Base-by-base conservation (phyloP, 2,113 vertebrate genomes). In the Tretioscincus oriximinensis region DNA sequence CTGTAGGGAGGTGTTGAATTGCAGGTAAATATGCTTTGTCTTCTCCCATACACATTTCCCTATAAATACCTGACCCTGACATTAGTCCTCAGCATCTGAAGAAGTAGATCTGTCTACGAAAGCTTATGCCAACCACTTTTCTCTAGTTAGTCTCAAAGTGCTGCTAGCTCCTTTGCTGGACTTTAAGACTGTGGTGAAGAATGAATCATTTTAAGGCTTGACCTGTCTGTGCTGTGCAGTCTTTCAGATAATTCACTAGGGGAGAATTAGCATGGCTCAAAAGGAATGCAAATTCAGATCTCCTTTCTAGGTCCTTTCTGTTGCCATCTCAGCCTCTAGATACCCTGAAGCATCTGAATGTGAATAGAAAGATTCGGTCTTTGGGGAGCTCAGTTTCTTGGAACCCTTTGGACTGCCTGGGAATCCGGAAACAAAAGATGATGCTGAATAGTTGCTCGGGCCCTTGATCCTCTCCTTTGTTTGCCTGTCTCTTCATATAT, bases 401-500 rank as follows among this genome's bases (percentile, higher is more conserved):
- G 20, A 69, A n/a, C 73, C 65, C 11, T 22, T 70, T 70, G 76
- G 73, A 28, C n/a, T n/a, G 63, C 77, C 22, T n/a, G 28, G 63
- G 64, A 78, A 75, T 74, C 35, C 12, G 35, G 58, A 69, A 84
- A 79, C 77, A 75, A 84, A 79, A 60, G 54, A 64, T 49, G 64
- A 61, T 69, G 41, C 65, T 74, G 70, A 79, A 63, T 63, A 69
- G 47, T 26, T 75, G 16, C 21, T 80, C 35, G 35, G n/a, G 65
- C 65, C 21, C 77, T 75, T 84, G 51, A 45, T 41, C 73, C 75
- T 71, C 51, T 70, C 69, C 73, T 84, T 80, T 84, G 72, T 71
- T 69, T 77, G 58, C 51, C 65, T 75, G 64, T 67, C 72, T 74
- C 64, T 75, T 80, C 71, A 69, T 51, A 35, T 79, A 28, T 63